These are phyloP conservation scores for Metacarcinus magister DNA, from an alignment of 2,888 invertebrate genomes.

Conservation along the genomic window DNA sequence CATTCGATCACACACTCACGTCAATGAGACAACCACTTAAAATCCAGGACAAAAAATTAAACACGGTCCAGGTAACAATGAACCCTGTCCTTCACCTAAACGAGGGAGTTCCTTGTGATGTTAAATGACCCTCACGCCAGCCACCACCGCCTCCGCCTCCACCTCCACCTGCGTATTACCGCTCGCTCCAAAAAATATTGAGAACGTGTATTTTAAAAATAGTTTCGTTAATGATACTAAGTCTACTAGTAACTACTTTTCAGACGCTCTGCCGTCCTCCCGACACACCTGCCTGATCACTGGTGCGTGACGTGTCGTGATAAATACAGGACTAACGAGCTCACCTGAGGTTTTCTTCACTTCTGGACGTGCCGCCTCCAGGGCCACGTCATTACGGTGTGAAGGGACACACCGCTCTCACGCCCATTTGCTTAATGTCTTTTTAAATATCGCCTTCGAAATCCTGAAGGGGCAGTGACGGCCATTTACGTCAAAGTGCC, in stretches of 20 bases:
- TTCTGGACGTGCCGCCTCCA: background rate
- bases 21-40: background rate
- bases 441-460: slow-evolving; percentile 52
- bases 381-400: slow-evolving; percentile 61
- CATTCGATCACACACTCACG: background rate
- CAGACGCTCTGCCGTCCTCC: background rate
- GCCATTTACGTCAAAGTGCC: background rate
- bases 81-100: background rate
- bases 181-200: too few species aligned
- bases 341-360: background rate
- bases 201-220: background rate
- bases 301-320: background rate
- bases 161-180: too few species aligned
- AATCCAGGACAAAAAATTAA: background rate
- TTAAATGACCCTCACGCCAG: background rate
- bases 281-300: slow-evolving; percentile 10
- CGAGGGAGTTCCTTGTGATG: background rate
- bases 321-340: background rate
- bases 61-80: background rate
- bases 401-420: slow-evolving; percentile 50
- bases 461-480: slow-evolving; percentile 19
- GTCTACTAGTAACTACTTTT: background rate
- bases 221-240: slow-evolving; percentile 7
- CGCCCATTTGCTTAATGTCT: slow-evolving; percentile 64
- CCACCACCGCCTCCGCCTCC: background rate